Base-by-base conservation (phyloP, 2,113 vertebrate genomes). In the Oncorhynchus mykiss region DNA sequence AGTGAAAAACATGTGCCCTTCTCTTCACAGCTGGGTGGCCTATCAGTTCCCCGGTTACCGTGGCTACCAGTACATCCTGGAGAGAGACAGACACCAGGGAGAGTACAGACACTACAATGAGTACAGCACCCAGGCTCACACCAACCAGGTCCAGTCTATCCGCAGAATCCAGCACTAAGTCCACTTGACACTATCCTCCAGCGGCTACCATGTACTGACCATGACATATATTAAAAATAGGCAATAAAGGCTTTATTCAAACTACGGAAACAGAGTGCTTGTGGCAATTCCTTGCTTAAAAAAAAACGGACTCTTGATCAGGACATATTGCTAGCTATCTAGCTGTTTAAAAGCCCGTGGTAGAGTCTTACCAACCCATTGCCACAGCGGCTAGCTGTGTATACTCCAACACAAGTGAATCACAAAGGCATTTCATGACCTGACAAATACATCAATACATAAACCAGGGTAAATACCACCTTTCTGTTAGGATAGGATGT, bases 31-130 rank as follows among this genome's bases (percentile, higher is more conserved):
- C 86, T 97, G 97, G 97, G 97, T 98, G 77, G 96, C 95, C 74
- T 99, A 98, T 89, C 96, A 98, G 94, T 99, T 96, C 87, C 98
- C 97, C 0, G 98, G 97, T 84, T 99, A 98, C 93, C 94, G 96
- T 85, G 96, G 98, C 72, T 98, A 97, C 94, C 97, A 98, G 91
- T 98, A 98, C 51, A 94, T 98, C 87, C 88, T 98, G 93, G 97
- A 99, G 92, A 91, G 94, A 84, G 96, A 98, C 94, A 94, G 92
- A 86, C 96, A 94, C 91, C 95, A 95, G 27, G 96, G 97, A 71
- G 96, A 98, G 91, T 97, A 95, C 93, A 95, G 92, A 88, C 94
- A 94, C 93, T 99, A 98, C 93, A 96, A 93, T 0, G 96, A 97
- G 84, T 97, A 92, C 81, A 94, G 97, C 93, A 97, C 95, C 77